phyloP scores from a whole-genome alignment of 2,113 vertebrate genomes.

The Rhizomys pruinosus region DNA sequence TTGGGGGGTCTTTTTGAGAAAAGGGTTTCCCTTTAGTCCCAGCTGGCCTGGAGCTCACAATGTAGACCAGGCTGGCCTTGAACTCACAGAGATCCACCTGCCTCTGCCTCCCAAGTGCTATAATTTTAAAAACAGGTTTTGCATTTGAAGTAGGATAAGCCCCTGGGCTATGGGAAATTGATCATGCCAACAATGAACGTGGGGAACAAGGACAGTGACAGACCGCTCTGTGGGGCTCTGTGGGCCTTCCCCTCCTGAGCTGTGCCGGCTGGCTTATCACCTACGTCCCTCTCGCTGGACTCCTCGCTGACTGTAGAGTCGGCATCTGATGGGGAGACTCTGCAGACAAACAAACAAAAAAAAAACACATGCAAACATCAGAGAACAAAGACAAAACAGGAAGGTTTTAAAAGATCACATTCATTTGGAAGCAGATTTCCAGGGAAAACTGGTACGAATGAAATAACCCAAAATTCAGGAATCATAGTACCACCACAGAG shows the following conservation, averaged over 20 bases:
- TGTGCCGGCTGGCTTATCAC: slow-evolving; percentile 87
- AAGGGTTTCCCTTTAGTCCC: too few relatives aligned
- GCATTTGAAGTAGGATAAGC: neutral
- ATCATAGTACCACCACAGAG: accelerated
- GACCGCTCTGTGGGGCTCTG: slow-evolving; percentile 89
- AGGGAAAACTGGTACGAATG: neutral
- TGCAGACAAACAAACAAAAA: slow-evolving; percentile 79
- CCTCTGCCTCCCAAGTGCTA: too few relatives aligned
- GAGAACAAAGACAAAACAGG: neutral
- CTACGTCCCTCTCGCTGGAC: slow-evolving; percentile 91
- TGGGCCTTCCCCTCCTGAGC: slow-evolving; percentile 88
- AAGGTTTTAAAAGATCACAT: neutral
- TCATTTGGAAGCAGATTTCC: neutral
- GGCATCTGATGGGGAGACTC: slow-evolving; percentile 94
- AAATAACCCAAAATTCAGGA: neutral
- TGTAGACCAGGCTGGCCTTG: too few relatives aligned
- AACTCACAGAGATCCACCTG: too few relatives aligned
- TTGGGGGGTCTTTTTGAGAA: too few relatives aligned
- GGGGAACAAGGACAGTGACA: slow-evolving; percentile 68
- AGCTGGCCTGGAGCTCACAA: too few relatives aligned
- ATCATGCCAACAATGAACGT: accelerated
- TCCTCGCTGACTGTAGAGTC: slow-evolving; percentile 94
- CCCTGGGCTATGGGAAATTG: neutral
- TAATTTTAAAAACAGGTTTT: too few relatives aligned
- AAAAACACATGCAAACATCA: neutral